phyloP scores from a whole-genome alignment of 2,797 vertebrate genomes.

The Leucoraja ocellata region DNA sequence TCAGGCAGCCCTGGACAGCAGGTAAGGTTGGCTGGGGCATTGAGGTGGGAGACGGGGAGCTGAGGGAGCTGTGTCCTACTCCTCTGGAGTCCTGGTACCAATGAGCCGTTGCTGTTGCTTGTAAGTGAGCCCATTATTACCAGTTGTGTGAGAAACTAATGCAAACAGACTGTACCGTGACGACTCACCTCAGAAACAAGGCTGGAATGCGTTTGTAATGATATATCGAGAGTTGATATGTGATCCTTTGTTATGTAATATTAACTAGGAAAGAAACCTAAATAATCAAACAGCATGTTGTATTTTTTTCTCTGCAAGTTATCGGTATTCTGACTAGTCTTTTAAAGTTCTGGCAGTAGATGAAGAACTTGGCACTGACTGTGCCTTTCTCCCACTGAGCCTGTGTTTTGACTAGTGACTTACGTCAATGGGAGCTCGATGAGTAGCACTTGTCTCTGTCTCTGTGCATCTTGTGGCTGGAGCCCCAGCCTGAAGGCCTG shows the following conservation, averaged over 20 bases:
- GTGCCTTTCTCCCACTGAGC: neutral
- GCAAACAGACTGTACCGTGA: neutral
- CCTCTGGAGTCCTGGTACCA: neutral
- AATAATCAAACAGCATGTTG: neutral
- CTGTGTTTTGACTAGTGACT: neutral
- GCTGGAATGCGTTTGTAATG: neutral
- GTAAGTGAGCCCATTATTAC: conserved; percentile 26
- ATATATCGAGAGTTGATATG: neutral
- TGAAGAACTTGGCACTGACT: neutral
- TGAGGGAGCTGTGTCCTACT: neutral
- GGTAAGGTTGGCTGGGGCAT: conserved; percentile 2
- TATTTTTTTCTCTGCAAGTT: neutral
- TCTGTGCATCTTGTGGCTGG: neutral
- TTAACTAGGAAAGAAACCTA: conserved; percentile 1
- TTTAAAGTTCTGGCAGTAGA: neutral
- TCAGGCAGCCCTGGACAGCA: conserved; percentile 10
- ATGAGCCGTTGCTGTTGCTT: neutral
- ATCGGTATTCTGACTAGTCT: too few relatives aligned
- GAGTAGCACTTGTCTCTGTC: neutral
- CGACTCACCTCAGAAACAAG: neutral
- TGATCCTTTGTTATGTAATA: neutral
- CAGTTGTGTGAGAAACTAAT: neutral
- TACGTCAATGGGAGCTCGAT: neutral
- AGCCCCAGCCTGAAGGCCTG: neutral
- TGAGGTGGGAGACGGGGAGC: neutral